Base-by-base conservation (phyloP, 2,888 invertebrate species). In the Gnatocerus cornutus region DNA sequence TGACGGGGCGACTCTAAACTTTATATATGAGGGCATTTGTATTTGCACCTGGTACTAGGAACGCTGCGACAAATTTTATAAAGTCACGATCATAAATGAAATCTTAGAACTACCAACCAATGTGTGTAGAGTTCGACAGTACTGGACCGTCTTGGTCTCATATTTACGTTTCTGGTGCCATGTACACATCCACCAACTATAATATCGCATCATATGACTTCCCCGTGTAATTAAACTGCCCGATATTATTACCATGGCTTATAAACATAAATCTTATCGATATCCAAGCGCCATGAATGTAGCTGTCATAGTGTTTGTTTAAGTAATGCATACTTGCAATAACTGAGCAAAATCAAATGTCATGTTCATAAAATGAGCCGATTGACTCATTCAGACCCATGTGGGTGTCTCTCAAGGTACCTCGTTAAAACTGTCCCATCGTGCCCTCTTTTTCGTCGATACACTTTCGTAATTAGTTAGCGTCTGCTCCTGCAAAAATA, bases 351-450 rank as follows among this genome's bases (percentile, higher is more conserved):
- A 21, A 21, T 56, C 39, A 56, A 56, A 56, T 56, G 56, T 56
- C 56, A 46, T 59, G 45, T 59, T 59, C 27, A 46, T 59, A 59
- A 59, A 43, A 59, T 30, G 30, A 45, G 29, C 30, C 29, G 48
- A 21, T 50, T 43, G 59, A 59, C 14, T 59, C 56, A 56, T 14
- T 43, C 16, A 6, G 21, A 0, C 1, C 5, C 3, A 10, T 16
- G 30, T 59, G 59, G 59, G 59, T 59, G 59, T 56, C 27, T 29
- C 27, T 56, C 43, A 56, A 56, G 43, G 56, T 13, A 37, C 12
- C 45, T 59, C 30, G 45, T 59, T 45, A 59, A 21, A 30, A 33
- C 10, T 45, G 45, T 55, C 33, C 46, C 56, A 56, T 43, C 41
- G 43, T 56, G 56, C 8, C 7, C 27, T 14, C 43, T 58, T 39